Conservation (phyloP, 2,797 vertebrate species). For the Melanotaenia trifasciata region DNA sequence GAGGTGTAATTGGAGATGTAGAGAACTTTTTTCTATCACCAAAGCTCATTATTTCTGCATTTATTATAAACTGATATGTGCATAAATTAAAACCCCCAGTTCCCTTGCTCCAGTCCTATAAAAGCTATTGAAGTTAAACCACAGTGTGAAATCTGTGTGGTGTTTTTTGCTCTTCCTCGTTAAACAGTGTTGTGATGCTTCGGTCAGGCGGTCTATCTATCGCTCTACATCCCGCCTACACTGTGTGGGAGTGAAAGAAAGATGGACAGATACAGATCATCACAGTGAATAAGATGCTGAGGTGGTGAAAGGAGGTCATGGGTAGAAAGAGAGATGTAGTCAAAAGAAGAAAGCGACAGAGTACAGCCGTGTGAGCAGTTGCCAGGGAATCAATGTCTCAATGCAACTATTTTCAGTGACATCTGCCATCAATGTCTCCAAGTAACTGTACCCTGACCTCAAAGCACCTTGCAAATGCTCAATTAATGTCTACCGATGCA, state of each 20-base stretch:
- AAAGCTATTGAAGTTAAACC: background rate
- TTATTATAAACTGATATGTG: constrained; percentile 21
- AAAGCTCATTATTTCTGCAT: constrained; percentile 20
- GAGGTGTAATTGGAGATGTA: constrained; percentile 40
- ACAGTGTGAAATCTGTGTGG: constrained; percentile 1
- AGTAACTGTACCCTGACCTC: constrained; percentile 68
- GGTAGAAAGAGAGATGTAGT: constrained; percentile 52
- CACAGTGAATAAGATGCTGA: constrained; percentile 56
- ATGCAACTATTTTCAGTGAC: constrained; percentile 72
- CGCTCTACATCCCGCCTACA: constrained; percentile 55
- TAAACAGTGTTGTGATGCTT: constrained; percentile 26
- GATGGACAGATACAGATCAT: constrained; percentile 65
- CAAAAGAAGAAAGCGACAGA: constrained; percentile 38
- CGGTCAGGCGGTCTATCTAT: constrained; percentile 42
- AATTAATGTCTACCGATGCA: constrained; percentile 77
- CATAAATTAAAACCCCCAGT: background rate
- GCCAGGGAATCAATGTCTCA: constrained; percentile 69
- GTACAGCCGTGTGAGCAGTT: constrained; percentile 47
- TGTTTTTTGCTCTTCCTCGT: constrained; percentile 38
- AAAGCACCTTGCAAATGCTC: constrained; percentile 72
- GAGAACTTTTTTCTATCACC: constrained; percentile 40
- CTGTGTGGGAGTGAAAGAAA: constrained; percentile 63
- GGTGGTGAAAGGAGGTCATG: constrained; percentile 65
- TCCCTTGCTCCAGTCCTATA: constrained; percentile 2
- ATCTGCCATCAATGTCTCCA: constrained; percentile 76